phyloP scores from a whole-genome alignment of 2,888 invertebrate genomes.

The Neoascia interrupta region DNA sequence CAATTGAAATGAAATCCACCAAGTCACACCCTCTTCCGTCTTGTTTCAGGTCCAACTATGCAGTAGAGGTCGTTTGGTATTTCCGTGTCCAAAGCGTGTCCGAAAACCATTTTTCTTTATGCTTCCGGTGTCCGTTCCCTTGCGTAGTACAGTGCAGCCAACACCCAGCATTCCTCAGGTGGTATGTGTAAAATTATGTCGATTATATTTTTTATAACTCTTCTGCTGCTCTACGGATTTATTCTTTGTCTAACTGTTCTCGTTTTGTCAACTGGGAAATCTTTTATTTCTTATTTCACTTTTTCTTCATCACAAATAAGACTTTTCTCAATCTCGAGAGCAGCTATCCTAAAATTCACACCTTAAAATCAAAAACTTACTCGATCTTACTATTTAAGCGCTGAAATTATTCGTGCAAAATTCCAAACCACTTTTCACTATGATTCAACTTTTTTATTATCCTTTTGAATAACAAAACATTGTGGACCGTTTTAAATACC shows the following conservation, averaged over 20 bases:
- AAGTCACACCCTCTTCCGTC: slow-evolving; percentile 28
- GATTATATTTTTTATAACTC: slow-evolving; percentile 6
- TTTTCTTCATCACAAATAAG: no score
- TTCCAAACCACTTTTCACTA: no score
- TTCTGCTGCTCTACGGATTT: slow-evolving; percentile 18
- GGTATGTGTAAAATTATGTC: slow-evolving; percentile 43
- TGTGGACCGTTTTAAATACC: slow-evolving; percentile 5
- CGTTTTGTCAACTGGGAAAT: neutral
- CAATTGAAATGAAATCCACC: neutral
- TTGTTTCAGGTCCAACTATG: slow-evolving; percentile 57
- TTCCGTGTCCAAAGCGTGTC: slow-evolving; percentile 48
- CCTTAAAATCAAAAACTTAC: neutral
- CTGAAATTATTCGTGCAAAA: neutral
- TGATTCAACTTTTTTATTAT: slow-evolving; percentile 8
- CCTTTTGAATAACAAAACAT: slow-evolving; percentile 6
- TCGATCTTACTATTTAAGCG: neutral
- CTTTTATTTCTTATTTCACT: neutral
- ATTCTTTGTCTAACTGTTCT: neutral
- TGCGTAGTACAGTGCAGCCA: slow-evolving; percentile 41
- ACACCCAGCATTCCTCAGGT: slow-evolving; percentile 46
- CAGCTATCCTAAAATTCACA: neutral
- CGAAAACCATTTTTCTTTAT: slow-evolving; percentile 59
- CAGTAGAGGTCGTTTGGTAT: slow-evolving; percentile 60
- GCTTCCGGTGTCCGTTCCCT: slow-evolving; percentile 42
- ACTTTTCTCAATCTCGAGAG: neutral